These are phyloP conservation scores for Recurvirostra avosetta DNA, from an alignment of 2,113 vertebrate genomes.

Conservation along the genomic window DNA sequence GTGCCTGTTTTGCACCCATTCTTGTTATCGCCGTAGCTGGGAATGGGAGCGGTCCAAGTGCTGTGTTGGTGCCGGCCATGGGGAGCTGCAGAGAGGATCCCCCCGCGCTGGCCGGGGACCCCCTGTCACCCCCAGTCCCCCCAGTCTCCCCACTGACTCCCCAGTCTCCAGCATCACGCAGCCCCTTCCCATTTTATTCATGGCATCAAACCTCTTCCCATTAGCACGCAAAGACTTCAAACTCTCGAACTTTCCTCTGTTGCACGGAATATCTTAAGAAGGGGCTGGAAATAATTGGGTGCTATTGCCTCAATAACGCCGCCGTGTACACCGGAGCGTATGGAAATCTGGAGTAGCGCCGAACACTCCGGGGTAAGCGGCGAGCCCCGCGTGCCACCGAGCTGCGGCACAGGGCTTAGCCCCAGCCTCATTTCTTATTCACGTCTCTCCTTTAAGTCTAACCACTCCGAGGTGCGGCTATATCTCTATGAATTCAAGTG, in stretches of 20 bases:
- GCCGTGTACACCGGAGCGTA: not conserved
- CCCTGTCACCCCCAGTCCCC: not conserved
- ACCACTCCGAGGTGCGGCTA: not conserved
- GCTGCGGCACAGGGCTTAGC: slow-evolving; percentile 22
- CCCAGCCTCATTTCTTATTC: slow-evolving; percentile 66
- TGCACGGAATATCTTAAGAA: not conserved
- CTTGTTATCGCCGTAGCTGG: not conserved
- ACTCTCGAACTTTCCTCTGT: not conserved
- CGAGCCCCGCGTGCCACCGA: slow-evolving; percentile 16
- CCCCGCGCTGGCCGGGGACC: fast-evolving
- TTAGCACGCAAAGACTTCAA: not conserved
- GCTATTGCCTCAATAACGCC: not conserved
- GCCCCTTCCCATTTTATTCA: not conserved
- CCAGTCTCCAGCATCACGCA: not conserved
- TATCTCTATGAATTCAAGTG: not conserved
- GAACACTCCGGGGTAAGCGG: slow-evolving; percentile 23
- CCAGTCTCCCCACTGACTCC: not conserved
- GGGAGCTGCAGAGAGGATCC: not conserved
- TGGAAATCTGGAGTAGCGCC: not conserved
- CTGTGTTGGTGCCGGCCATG: fast-evolving
- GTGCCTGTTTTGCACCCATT: not conserved
- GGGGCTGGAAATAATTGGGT: slow-evolving; percentile 43
- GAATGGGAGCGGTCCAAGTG: fast-evolving
- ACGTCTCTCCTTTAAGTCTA: slow-evolving; percentile 58
- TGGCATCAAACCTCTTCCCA: not conserved